Conservation (phyloP, 2,888 invertebrate genomes). For the Liopterus haemorrhoidalis region DNA sequence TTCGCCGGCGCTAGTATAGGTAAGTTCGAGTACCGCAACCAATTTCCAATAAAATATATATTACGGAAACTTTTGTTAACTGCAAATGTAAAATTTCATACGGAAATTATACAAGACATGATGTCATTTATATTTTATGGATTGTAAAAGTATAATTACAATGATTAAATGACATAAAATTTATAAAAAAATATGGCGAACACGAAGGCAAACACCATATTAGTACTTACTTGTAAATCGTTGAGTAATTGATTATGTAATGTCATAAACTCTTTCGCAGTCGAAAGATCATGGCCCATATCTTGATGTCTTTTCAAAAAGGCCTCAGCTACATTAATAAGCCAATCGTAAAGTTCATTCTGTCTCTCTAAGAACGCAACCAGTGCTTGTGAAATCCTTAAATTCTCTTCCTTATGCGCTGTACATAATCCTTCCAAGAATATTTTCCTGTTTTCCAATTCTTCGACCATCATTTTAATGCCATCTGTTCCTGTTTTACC, state of each 20-base stretch:
- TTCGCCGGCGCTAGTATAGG: no score
- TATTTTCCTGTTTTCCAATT: constrained; percentile 68
- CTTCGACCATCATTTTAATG: constrained; percentile 59
- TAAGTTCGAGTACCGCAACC: no score
- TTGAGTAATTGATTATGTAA: constrained; percentile 66
- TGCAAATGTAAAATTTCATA: neutral
- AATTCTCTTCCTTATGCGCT: constrained; percentile 62
- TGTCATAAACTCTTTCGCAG: constrained; percentile 67
- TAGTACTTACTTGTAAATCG: constrained; percentile 59
- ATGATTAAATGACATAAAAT: neutral
- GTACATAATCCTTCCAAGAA: constrained; percentile 58
- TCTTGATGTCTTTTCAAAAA: constrained; percentile 67
- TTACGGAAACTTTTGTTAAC: no score
- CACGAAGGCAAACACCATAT: neutral
- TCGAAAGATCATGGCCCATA: constrained; percentile 62
- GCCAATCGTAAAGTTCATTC: constrained; percentile 66
- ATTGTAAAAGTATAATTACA: neutral
- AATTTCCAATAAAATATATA: no score
- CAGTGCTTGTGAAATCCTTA: constrained; percentile 62
- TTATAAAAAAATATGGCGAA: constrained; percentile 7
- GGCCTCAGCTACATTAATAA: constrained; percentile 64
- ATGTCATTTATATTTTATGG: neutral
- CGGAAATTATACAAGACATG: neutral
- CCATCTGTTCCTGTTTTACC: constrained; percentile 61
- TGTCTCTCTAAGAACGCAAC: constrained; percentile 63